Evolutionary conservation across 2,888 invertebrate species (phyloP).

Genomic region (Drosophila merina): DNA sequence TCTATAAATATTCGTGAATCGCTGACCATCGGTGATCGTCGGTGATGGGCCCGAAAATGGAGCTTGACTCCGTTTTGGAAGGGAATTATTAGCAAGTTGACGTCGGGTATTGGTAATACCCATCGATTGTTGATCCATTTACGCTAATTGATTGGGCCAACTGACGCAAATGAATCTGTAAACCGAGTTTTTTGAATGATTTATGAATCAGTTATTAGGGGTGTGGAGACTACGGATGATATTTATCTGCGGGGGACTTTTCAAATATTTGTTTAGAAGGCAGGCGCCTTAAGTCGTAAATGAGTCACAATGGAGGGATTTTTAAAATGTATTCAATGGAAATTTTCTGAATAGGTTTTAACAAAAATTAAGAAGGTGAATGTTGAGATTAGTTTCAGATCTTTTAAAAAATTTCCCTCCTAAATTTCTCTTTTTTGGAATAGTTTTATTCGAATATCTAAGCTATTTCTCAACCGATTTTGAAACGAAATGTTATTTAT

Average conservation of each 20-base stretch:
- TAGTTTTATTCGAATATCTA: too few species aligned
- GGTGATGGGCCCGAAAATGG: conserved; percentile 35
- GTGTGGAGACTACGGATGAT: neutral
- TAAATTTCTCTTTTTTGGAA: too few species aligned
- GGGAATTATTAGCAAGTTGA: conserved; percentile 8
- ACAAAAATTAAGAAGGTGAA: neutral
- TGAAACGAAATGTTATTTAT: too few species aligned
- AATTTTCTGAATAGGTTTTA: neutral
- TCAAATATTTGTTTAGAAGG: conserved; percentile 9
- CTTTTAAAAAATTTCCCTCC: too few species aligned
- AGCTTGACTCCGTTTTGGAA: conserved; percentile 44
- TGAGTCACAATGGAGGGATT: neutral
- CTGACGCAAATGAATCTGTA: conserved; percentile 26
- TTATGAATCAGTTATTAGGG: conserved; percentile 21
- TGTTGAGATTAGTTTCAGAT: neutral
- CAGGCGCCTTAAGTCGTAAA: neutral
- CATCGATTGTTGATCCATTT: conserved; percentile 18
- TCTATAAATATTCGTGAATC: neutral
- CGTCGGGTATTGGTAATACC: conserved; percentile 19
- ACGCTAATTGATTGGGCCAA: conserved; percentile 37
- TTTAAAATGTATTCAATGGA: neutral
- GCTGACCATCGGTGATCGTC: conserved; percentile 12
- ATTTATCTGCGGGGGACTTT: neutral
- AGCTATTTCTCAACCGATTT: too few species aligned
- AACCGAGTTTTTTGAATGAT: neutral